Percentiles rank a stretch among this genome's conserved stretches.
Conservation (phyloP, 1,140 invertebrate species). For the Dinoponera quadriceps region DNA sequence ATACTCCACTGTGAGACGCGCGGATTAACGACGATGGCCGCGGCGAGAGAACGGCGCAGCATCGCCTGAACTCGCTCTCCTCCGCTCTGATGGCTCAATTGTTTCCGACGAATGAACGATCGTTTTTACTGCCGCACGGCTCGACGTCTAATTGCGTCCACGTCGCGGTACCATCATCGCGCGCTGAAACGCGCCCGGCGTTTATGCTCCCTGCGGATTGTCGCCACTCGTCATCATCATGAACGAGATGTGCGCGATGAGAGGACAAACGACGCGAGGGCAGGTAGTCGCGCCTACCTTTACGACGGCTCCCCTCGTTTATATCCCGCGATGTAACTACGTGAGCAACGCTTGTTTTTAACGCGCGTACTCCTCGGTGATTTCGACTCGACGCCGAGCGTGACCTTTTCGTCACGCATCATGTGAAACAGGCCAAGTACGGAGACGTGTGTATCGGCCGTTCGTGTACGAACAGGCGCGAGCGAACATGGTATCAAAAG, state of each 20-base stretch:
- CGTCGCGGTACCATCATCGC: constrained; percentile 32
- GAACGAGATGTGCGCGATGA: constrained; percentile 40
- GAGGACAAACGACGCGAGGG: constrained; percentile 11
- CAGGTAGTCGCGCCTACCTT: constrained; percentile 14
- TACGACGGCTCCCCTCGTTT: constrained; percentile 39
- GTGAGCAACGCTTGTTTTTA: constrained; percentile 40
- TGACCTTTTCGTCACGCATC: constrained; percentile 48
- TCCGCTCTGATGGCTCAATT: constrained; percentile 61
- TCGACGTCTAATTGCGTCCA: constrained; percentile 62
- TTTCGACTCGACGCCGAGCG: constrained; percentile 18
- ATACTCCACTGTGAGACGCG: too few species aligned
- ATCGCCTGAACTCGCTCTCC: neutral
- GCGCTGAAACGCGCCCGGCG: constrained; percentile 21
- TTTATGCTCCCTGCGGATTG: constrained; percentile 46
- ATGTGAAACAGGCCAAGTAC: constrained; percentile 35
- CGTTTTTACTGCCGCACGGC: constrained; percentile 55
- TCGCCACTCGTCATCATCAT: constrained; percentile 51
- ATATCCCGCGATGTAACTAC: constrained; percentile 52
- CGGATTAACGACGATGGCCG: constrained; percentile 29
- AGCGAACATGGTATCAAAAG: neutral
- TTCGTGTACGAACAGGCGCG: too few species aligned
- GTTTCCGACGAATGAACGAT: constrained; percentile 64
- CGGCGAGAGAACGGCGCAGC: constrained; percentile 19
- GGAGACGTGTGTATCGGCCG: constrained; percentile 10
- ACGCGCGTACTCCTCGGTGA: neutral